Evolutionary conservation across 2,113 vertebrate genomes (phyloP).

Genomic region (Eudorcas thomsonii): DNA sequence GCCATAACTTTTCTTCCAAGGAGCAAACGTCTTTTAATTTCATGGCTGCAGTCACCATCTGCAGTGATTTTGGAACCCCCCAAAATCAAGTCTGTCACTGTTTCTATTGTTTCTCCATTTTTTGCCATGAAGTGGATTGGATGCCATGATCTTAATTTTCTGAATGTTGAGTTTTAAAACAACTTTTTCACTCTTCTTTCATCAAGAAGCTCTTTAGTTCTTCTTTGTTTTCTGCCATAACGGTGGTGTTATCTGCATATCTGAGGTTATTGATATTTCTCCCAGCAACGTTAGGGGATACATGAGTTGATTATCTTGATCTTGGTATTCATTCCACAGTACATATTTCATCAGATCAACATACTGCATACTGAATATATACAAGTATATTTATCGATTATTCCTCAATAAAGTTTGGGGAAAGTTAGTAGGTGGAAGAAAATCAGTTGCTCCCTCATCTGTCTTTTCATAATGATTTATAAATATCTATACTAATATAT

Average conservation of each 20-base stretch:
- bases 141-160: neutral
- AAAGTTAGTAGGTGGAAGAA: neutral
- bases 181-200: neutral
- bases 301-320: neutral
- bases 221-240: neutral
- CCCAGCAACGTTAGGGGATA: neutral
- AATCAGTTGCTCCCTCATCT: neutral
- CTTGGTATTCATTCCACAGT: neutral
- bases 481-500: constrained; percentile 8
- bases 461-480: neutral
- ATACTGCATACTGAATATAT: neutral
- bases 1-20: neutral
- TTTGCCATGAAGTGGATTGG: neutral
- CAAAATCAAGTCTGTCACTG: neutral
- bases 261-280: neutral
- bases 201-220: neutral
- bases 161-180: neutral
- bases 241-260: neutral
- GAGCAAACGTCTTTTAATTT: neutral
- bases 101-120: neutral
- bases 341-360: neutral
- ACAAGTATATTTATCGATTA: neutral
- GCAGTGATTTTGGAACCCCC: neutral
- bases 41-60: neutral
- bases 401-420: neutral